Base-by-base conservation (phyloP, 1,140 invertebrate species). In the Cotesia glomerata region DNA sequence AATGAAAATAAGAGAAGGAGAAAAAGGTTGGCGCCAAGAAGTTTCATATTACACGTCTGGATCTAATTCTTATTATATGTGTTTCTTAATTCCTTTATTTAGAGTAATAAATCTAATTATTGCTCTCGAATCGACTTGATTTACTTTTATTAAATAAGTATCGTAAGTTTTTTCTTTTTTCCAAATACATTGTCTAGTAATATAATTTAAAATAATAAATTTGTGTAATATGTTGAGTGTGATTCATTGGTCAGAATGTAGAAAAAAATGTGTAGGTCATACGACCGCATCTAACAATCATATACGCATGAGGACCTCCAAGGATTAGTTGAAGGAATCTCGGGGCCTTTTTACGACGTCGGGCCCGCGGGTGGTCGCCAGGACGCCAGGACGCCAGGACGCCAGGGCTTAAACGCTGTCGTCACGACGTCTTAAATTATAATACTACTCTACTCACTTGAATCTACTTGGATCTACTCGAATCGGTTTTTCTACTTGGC, bases 11-110 rank as follows among this genome's bases (percentile, higher is more conserved):
- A 39, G 73, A 68, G 68, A 61, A 32, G 8, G 64, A 18, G 49
- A 58, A 51, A 36, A 75, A 64, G 71, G 61, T 75, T 81, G 84
- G 84, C 83, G 84, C 85, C 84, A 80, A 69, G 32, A 68, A 79
- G 85, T 84, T 86, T 86, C 84, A 77, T 82, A 76, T 87, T 85
- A 83, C 86, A 83, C 52, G 71, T 77, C 71, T 76, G 74, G 70
- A 76, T 73, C 75, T 36, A 70, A 74, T 79, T 79, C 76, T 79
- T 81, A 77, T 61, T 61, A 32, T 61, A 26, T 26, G 26, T 61
- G 8, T 61, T 61, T 26, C 9, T 13, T 61, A 26, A 26, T 26
- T 34, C 5, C 16, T 62, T n/a, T 59, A 59, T 59, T 59, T 9
- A 26, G 26, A 26, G 26, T 3, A 26, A 26, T 26, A 26, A 26